Base-by-base conservation (phyloP, 2,113 vertebrate genomes). In the Crotalus viridis region DNA sequence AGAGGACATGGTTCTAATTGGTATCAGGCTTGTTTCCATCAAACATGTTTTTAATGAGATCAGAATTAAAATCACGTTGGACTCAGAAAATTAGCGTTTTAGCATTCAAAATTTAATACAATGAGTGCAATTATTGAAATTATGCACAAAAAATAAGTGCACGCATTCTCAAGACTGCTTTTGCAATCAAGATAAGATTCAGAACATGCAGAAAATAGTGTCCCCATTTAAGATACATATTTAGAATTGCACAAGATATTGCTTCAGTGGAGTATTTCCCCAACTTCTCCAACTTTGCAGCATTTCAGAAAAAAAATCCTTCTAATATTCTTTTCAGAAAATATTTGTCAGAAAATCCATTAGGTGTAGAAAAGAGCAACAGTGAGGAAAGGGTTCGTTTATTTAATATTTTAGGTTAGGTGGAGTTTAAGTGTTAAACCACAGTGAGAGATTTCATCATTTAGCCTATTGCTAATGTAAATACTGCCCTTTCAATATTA, bases 391-490 rank as follows among this genome's bases (percentile, higher is more conserved):
- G 48, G 81, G 86, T 39, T 52, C 88, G 52, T 55, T 56, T 69
- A 24, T 91, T 85, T 56, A 19, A 91, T 19, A 64, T 4, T 39
- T 89, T 74, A 51, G 87, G 15, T 85, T 93, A 85, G 93, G 48
- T 90, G 52, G 22, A n/a, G 46, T 5, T 55, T 48, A n/a, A 56
- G 33, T 39, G 5, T 22, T 39, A 0, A 33, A 94, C 92, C 39
- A 74, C 9, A 90, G 85, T 21, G 91, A 19, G 57, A 52, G 3
- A 39, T 26, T 93, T n/a, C 33, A 51, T 93, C 86, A 94, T 89
- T 92, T 61, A 43, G 46, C 94, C 91, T 94, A 52, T 93, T 61
- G 74, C 85, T 87, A 9, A 43, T 19, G 92, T 93, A 91, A 93
- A 46, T 0, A 5, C 57, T 81, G 74, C 64, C 4, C 9, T 8